phyloP scores from a whole-genome alignment of 2,113 vertebrate genomes.

The Panthera tigris region DNA sequence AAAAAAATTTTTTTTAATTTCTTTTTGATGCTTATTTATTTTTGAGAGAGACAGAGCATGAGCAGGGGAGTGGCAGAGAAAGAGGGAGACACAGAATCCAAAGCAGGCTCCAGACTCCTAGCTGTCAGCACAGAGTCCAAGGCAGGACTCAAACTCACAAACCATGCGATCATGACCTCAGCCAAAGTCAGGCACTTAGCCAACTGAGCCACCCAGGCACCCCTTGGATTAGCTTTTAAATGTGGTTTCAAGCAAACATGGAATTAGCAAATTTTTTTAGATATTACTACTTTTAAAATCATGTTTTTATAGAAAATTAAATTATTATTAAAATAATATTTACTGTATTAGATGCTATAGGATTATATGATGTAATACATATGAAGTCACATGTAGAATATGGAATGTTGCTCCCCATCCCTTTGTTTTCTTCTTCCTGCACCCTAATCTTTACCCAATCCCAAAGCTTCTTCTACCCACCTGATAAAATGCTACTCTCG shows the following conservation, averaged over 20 bases:
- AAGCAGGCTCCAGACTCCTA: too few relatives aligned
- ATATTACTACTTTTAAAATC: neutral
- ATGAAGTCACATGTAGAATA: neutral
- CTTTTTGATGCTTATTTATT: too few relatives aligned
- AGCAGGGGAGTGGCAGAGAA: too few relatives aligned
- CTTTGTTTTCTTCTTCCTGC: neutral
- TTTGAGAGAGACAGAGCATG: too few relatives aligned
- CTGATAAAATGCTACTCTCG: neutral
- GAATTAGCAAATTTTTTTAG: conserved; percentile 3
- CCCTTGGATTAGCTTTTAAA: neutral
- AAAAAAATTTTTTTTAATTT: too few relatives aligned
- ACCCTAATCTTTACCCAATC: neutral
- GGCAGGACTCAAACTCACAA: too few relatives aligned
- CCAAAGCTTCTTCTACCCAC: neutral
- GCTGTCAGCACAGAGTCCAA: too few relatives aligned
- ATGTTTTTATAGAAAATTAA: neutral
- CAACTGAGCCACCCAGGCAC: too few relatives aligned
- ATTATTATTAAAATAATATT: conserved; percentile 28
- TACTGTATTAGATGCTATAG: neutral
- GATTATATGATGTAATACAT: neutral
- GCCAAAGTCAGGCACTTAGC: too few relatives aligned
- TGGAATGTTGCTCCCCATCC: neutral
- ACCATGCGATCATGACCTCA: too few relatives aligned
- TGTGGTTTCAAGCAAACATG: neutral
- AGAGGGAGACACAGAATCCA: too few relatives aligned